Evolutionary conservation across 2,113 vertebrate genomes (phyloP), one percentile per base, ranked within the genome.

Genomic region (Sciurus niger): DNA sequence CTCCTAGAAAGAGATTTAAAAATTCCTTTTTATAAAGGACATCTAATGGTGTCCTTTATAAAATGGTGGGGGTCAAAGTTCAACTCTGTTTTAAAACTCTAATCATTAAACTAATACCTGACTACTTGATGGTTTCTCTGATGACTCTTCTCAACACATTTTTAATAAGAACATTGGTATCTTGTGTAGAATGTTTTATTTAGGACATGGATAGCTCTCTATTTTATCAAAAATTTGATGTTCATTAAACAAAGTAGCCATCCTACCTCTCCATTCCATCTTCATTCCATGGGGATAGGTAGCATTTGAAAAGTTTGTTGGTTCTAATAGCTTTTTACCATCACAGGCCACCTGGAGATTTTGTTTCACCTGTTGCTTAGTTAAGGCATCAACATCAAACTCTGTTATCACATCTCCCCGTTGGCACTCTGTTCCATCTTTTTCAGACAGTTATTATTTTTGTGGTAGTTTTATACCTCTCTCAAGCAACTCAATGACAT

Each of bases 201-300:
- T 96, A 55, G 80, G 73, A 65, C 11, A 60, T 65, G 16, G 32
- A 70, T 34, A 72, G 6, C 86, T 83, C 58, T 72, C 30, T 88
- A 4, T 88, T 89, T 92, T 68, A 68, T 95, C 24, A 83, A 94
- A 72, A 28, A 70, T 84, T 83, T 96, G 67, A 14, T 90, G 48
- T 73, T 96, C 82, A 18, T 77, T 73, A 86, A 93, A 60, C 60
- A 43, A 93, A 74, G 9, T 86, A 46, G 25, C 37, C 24, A 46
- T 34, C 30, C 16, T 70, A 14, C 22, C 53, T 90, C 40, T 84
- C 16, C 8, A 17, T 14, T 79, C 10, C 34, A 6, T 53, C 73
- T 96, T 93, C 17, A 65, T 95, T 46, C 73, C 43, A 25, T 43
- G 25, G 82, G 17, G 24, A 90, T 18, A 20, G 24, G 73, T 10